A percentile compares a stretch with the other conserved stretches of the same genome.
Conservation (phyloP, 1,140 invertebrate species). For the Scaptomyza pallida region DNA sequence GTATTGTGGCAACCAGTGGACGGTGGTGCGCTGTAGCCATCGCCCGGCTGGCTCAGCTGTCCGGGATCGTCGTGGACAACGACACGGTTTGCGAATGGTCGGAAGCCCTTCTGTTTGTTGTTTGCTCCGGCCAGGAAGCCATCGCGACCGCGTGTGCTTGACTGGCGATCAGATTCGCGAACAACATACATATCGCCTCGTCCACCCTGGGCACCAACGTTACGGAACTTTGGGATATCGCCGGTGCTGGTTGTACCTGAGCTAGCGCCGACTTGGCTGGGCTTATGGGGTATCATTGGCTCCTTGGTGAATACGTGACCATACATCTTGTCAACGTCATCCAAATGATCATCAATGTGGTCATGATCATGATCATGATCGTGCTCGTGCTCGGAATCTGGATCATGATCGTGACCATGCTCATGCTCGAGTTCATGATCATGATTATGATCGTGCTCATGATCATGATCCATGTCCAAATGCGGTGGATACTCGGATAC, state of each 20-base stretch:
- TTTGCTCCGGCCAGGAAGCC: constrained; percentile 61
- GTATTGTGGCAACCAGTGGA: constrained; percentile 83
- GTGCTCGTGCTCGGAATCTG: constrained; percentile 35
- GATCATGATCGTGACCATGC: constrained; percentile 23
- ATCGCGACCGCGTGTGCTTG: constrained; percentile 54
- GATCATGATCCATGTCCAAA: constrained; percentile 28
- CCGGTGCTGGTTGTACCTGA: constrained; percentile 29
- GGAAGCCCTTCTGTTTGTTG: constrained; percentile 77
- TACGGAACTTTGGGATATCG: constrained; percentile 63
- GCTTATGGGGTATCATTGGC: constrained; percentile 45
- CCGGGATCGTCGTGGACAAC: constrained; percentile 73
- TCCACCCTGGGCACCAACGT: constrained; percentile 60
- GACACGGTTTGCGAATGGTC: constrained; percentile 54
- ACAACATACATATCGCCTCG: constrained; percentile 64
- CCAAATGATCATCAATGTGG: constrained; percentile 40
- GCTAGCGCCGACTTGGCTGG: constrained; percentile 18
- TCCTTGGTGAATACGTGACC: constrained; percentile 60
- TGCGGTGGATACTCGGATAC: constrained; percentile 55
- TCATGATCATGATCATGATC: constrained; percentile 36
- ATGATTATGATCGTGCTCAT: constrained; percentile 23
- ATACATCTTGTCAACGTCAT: constrained; percentile 41
- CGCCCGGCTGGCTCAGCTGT: constrained; percentile 54
- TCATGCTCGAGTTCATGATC: constrained; percentile 31
- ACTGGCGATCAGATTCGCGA: constrained; percentile 62
- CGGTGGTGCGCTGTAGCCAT: constrained; percentile 41